Conservation (phyloP, 2,888 invertebrate genomes). For the Clusia tigrina region DNA sequence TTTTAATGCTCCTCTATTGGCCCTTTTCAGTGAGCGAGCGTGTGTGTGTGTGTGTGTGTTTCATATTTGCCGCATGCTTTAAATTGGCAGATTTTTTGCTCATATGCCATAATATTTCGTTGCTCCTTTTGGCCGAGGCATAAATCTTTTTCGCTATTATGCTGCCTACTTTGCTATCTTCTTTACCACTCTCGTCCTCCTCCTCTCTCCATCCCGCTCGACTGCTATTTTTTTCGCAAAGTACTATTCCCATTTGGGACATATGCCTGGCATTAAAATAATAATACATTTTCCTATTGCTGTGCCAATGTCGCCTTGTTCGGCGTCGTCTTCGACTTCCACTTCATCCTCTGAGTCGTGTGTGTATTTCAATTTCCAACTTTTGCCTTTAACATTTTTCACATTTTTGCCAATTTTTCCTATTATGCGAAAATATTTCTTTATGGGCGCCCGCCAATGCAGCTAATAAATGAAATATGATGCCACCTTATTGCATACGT, state of each 20-base stretch:
- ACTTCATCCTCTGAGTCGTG: not conserved
- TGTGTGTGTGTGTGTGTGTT: not conserved
- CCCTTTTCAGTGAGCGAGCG: not conserved
- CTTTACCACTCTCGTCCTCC: too few species aligned
- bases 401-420: not conserved
- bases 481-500: constrained; percentile 35
- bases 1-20: not conserved
- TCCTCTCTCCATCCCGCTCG: too few species aligned
- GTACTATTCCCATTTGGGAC: constrained; percentile 54
- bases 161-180: too few species aligned
- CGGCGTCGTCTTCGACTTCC: not conserved
- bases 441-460: constrained; percentile 20
- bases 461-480: constrained; percentile 60
- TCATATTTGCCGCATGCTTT: not conserved
- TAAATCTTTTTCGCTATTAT: constrained; percentile 8
- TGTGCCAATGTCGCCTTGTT: constrained; percentile 15
- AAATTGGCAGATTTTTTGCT: not conserved
- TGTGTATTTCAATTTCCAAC: constrained; percentile 7
- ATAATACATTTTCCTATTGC: constrained; percentile 20
- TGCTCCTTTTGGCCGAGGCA: not conserved
- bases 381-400: constrained; percentile 4
- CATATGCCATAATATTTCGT: constrained; percentile 2
- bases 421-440: not conserved
- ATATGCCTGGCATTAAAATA: constrained; percentile 61
- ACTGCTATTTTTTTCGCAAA: not conserved